These are phyloP conservation scores for Chironomus tepperi DNA, from an alignment of 1,140 invertebrate species.

Conservation along the genomic window DNA sequence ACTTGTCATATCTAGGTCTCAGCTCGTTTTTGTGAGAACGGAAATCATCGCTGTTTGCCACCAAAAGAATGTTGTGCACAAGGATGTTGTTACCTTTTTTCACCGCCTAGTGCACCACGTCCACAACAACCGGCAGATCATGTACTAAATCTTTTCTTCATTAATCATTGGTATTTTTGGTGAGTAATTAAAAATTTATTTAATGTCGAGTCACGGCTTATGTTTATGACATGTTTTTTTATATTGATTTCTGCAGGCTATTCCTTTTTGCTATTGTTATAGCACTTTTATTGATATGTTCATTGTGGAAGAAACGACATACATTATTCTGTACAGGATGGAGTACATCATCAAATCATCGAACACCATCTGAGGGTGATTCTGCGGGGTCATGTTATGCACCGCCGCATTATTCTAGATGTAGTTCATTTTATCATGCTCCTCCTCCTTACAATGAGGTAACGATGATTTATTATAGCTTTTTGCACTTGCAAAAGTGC, in stretches of 20 bases:
- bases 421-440: constrained; percentile 65
- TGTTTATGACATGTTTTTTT: neutral
- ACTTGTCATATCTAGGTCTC: constrained; percentile 30
- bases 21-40: constrained; percentile 45
- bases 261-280: constrained; percentile 49
- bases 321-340: constrained; percentile 43
- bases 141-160: constrained; percentile 43
- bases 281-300: constrained; percentile 55
- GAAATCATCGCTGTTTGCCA: constrained; percentile 48
- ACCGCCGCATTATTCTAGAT: constrained; percentile 67
- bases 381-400: constrained; percentile 65
- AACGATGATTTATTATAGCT: constrained; percentile 28
- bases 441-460: constrained; percentile 77
- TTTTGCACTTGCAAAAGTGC: too few relatives aligned
- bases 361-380: constrained; percentile 54
- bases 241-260: constrained; percentile 45
- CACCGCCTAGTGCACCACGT: constrained; percentile 42
- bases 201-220: neutral
- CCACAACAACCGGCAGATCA: constrained; percentile 41
- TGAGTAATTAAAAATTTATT: constrained; percentile 30
- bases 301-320: constrained; percentile 50
- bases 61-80: constrained; percentile 62
- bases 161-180: constrained; percentile 46
- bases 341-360: constrained; percentile 40
- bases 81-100: constrained; percentile 56